Evolutionary conservation across 2,113 vertebrate genomes (phyloP).

Genomic region (Symphodus melops): DNA sequence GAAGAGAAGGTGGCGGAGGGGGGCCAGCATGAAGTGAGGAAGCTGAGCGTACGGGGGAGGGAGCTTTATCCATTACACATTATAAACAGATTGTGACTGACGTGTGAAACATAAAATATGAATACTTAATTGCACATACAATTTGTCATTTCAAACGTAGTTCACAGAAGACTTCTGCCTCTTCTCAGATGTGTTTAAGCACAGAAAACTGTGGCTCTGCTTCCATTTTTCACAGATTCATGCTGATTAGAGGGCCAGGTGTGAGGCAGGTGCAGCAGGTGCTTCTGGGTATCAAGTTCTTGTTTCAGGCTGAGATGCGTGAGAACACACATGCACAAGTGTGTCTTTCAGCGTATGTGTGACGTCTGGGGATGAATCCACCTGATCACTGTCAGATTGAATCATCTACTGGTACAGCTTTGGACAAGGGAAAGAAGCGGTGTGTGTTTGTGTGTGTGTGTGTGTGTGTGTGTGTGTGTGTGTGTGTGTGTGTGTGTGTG

Average conservation of each 20-base stretch:
- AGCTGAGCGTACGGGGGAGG: slow-evolving; percentile 39
- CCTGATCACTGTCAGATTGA: slow-evolving; percentile 67
- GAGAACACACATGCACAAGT: slow-evolving; percentile 44
- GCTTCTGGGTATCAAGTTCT: slow-evolving; percentile 77
- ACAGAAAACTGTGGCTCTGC: slow-evolving; percentile 27
- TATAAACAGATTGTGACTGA: slow-evolving; percentile 32
- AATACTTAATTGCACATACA: slow-evolving; percentile 46
- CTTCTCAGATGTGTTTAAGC: background rate
- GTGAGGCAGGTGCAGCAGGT: slow-evolving; percentile 80
- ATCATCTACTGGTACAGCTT: slow-evolving; percentile 42
- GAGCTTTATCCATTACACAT: slow-evolving; percentile 36
- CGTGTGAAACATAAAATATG: slow-evolving; percentile 24
- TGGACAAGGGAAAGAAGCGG: slow-evolving; percentile 38
- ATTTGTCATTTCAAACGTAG: too few species aligned
- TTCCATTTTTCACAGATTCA: slow-evolving; percentile 64
- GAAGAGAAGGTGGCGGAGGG: slow-evolving; percentile 45
- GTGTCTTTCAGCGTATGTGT: slow-evolving; percentile 47
- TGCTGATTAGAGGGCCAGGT: slow-evolving; percentile 79
- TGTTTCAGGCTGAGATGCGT: slow-evolving; percentile 50
- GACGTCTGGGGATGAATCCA: slow-evolving; percentile 61
- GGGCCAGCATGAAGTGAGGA: slow-evolving; percentile 44
- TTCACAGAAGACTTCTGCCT: too few species aligned
- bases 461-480: background rate
- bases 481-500: too few species aligned
- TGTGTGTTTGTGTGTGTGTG: background rate